These are phyloP conservation scores for Ameiurus melas DNA, from an alignment of 2,113 vertebrate genomes.

Conservation along the genomic window DNA sequence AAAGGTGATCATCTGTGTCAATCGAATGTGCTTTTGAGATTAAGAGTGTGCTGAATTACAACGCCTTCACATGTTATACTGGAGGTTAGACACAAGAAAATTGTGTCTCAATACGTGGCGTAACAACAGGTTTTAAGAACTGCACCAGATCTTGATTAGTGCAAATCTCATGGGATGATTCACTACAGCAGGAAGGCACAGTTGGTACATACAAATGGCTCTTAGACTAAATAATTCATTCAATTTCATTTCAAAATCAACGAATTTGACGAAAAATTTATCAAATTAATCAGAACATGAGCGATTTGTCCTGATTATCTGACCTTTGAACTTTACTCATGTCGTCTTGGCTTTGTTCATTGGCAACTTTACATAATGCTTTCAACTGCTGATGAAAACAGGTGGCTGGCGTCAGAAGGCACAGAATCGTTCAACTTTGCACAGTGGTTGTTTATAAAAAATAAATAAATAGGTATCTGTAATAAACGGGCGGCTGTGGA, in stretches of 20 bases:
- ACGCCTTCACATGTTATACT: background rate
- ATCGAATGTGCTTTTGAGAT: background rate
- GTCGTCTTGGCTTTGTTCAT: conserved; percentile 4
- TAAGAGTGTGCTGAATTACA: background rate
- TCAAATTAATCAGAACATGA: no score
- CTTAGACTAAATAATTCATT: background rate
- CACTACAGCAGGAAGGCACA: background rate
- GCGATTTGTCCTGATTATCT: background rate
- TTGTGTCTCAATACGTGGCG: background rate
- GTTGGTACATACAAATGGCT: background rate
- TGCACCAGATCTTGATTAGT: background rate
- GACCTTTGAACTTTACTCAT: background rate
- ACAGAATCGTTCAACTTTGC: background rate
- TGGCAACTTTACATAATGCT: conserved; percentile 7
- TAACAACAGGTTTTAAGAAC: background rate
- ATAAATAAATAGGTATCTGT: no score
- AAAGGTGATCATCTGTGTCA: background rate
- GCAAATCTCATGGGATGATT: background rate
- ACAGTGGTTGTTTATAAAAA: background rate
- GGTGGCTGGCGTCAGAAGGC: background rate
- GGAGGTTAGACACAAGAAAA: background rate
- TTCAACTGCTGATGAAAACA: background rate
- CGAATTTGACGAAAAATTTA: no score
- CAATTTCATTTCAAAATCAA: no score
- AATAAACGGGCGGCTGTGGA: no score